These are phyloP conservation scores for Antechinus flavipes DNA, from an alignment of 2,113 vertebrate species.

Conservation along the genomic window DNA sequence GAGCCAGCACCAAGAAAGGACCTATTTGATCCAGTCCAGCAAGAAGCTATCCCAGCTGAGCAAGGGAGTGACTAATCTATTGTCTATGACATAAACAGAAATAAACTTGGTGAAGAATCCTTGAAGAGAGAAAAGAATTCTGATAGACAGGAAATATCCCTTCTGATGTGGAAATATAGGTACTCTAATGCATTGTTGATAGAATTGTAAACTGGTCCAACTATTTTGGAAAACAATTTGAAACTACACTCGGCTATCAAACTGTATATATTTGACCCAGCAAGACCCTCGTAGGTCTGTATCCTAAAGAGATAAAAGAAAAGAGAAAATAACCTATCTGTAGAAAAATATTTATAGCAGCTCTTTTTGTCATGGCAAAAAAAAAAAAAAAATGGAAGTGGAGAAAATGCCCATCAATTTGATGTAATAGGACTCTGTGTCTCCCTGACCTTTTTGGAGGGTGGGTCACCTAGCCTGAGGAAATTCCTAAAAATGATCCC, in stretches of 20 bases:
- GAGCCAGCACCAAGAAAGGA: neutral
- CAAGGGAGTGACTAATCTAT: neutral
- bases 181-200: neutral
- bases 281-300: neutral
- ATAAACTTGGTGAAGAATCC: neutral
- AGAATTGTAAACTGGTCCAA: neutral
- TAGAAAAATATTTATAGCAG: neutral
- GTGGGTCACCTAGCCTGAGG: too few relatives aligned
- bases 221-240: neutral
- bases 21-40: neutral
- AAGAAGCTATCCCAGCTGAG: neutral
- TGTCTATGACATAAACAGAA: neutral
- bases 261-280: neutral
- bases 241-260: neutral
- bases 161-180: neutral
- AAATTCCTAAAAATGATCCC: too few relatives aligned
- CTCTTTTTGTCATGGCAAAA: neutral
- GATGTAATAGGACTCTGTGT: too few relatives aligned
- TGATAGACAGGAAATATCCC: neutral
- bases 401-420: neutral
- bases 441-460: too few relatives aligned
- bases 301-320: neutral
- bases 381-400: neutral
- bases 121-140: neutral
- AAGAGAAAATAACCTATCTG: neutral